phyloP scores from a whole-genome alignment of 1,140 invertebrate species.

The Drosophila pseudoobscura region DNA sequence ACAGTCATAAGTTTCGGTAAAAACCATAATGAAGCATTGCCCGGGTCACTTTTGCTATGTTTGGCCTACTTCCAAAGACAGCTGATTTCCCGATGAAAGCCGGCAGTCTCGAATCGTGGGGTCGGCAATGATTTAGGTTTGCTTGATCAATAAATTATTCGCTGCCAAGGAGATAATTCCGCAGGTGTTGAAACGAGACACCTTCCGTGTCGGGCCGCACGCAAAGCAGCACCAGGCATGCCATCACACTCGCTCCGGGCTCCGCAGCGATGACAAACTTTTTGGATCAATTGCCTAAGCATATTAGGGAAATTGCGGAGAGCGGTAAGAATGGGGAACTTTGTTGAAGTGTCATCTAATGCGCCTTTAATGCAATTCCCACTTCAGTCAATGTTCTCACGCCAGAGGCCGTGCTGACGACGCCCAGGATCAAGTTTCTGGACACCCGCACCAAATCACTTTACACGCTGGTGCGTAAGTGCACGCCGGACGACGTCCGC shows the following conservation, averaged over 20 bases:
- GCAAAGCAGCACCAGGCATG: constrained; percentile 51
- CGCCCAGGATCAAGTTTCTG: constrained; percentile 52
- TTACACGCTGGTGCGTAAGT: constrained; percentile 44
- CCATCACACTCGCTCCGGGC: constrained; percentile 16
- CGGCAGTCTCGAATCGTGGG: constrained; percentile 6
- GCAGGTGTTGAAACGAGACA: constrained; percentile 68
- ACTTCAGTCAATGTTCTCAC: constrained; percentile 57
- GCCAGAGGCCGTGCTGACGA: constrained; percentile 61
- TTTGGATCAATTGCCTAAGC: constrained; percentile 62
- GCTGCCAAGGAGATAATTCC: constrained; percentile 34
- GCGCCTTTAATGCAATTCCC: not conserved
- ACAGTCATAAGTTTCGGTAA: not conserved
- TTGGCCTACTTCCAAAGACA: constrained; percentile 17
- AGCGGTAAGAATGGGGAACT: constrained; percentile 45
- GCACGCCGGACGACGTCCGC: constrained; percentile 71
- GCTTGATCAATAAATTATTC: constrained; percentile 63
- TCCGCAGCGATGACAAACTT: constrained; percentile 55
- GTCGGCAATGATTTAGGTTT: constrained; percentile 1
- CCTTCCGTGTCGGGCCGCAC: constrained; percentile 52
- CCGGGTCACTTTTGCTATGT: no score
- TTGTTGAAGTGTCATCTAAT: constrained; percentile 35
- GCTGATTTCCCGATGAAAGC: constrained; percentile 21
- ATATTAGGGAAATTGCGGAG: constrained; percentile 51
- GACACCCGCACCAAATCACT: constrained; percentile 47
- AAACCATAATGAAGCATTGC: no score